Percentiles rank a stretch among this genome's conserved stretches.
Evolutionary conservation across 35 echinoderm and acorn worm genomes (phyloP).

Genomic region (Ophioderma brevispina): DNA sequence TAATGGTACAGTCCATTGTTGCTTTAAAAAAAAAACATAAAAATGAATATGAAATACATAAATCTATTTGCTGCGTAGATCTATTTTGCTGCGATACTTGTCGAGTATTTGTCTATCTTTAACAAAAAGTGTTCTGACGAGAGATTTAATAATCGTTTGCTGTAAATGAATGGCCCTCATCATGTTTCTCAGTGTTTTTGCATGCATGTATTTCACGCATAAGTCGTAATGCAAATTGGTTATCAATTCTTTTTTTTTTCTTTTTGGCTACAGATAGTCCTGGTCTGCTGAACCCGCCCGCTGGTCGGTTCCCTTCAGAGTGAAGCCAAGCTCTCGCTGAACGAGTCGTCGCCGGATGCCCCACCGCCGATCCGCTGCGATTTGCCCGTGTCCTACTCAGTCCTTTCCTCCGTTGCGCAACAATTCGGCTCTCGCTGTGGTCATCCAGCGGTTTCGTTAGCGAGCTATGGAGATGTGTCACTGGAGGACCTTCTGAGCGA

Average conservation of each 20-base stretch:
- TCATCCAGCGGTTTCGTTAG: slow-evolving; percentile 95
- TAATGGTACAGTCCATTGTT: too few relatives aligned
- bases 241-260: slow-evolving; percentile 15
- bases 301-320: slow-evolving; percentile 89
- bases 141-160: too few relatives aligned
- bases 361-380: slow-evolving; percentile 84
- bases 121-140: too few relatives aligned
- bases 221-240: too few relatives aligned
- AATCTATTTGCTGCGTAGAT: too few relatives aligned
- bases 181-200: too few relatives aligned
- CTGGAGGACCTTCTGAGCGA: slow-evolving; percentile 84
- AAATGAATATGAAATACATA: too few relatives aligned
- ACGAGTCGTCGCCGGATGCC: slow-evolving; percentile 81
- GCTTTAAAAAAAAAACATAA: too few relatives aligned
- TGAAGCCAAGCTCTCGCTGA: slow-evolving; percentile 76
- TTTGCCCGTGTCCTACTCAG: slow-evolving; percentile 94
- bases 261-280: slow-evolving; percentile 76
- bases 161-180: too few relatives aligned
- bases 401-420: slow-evolving; percentile 93
- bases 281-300: slow-evolving; percentile 68
- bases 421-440: slow-evolving; percentile 79
- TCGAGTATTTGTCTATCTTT: too few relatives aligned
- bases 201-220: too few relatives aligned
- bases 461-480: slow-evolving; percentile 74
- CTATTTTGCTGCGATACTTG: too few relatives aligned